Conservation (phyloP, 2,113 vertebrate genomes). For the Sarotherodon lohbergeri region DNA sequence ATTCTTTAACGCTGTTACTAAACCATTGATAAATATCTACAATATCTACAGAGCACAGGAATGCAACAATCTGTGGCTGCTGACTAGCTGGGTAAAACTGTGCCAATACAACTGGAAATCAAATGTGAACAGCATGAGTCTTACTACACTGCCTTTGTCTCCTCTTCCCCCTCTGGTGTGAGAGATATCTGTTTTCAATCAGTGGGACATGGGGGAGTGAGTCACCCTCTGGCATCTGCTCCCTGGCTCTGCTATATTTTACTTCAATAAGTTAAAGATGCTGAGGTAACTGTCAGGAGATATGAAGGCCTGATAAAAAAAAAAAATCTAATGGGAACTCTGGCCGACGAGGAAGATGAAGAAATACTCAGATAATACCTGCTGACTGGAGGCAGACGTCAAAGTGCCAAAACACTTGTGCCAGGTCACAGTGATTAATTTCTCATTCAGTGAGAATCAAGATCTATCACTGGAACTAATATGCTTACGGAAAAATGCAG, state of each 20-base stretch:
- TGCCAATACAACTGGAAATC: not conserved
- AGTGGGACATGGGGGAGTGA: not conserved
- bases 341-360: not conserved
- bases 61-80: not conserved
- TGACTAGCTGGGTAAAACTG: not conserved
- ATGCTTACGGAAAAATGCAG: conserved; percentile 12
- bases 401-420: conserved; percentile 11
- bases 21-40: not conserved
- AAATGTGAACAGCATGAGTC: not conserved
- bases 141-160: not conserved
- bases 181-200: conserved; percentile 45
- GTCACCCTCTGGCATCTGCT: not conserved
- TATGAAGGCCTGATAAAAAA: not conserved
- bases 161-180: not conserved
- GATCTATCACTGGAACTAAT: conserved; percentile 20
- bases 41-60: not conserved
- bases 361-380: not conserved
- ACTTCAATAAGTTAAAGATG: conserved; percentile 4
- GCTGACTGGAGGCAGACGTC: not conserved
- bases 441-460: conserved; percentile 11
- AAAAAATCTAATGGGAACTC: not conserved
- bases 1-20: not conserved
- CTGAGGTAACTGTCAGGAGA: not conserved
- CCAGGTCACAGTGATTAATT: not conserved
- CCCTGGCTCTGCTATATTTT: not conserved